These are phyloP conservation scores for Gambelia wislizenii DNA, from an alignment of 2,797 vertebrate species.

Conservation along the genomic window DNA sequence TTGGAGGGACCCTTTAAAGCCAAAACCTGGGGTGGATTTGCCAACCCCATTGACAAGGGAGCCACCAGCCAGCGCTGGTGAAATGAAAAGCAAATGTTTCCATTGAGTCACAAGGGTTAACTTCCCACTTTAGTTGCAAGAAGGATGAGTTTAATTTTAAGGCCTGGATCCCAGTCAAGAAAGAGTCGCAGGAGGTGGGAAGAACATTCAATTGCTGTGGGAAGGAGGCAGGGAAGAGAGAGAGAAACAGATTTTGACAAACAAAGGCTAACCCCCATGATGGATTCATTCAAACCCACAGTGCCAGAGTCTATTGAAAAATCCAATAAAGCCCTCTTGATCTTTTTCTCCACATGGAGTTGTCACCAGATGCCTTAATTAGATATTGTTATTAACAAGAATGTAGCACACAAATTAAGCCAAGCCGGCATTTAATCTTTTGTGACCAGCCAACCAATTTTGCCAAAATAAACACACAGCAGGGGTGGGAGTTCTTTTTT, in stretches of 20 bases:
- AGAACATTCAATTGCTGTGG: slow-evolving; percentile 14
- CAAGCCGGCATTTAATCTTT: slow-evolving; percentile 37
- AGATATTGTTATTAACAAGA: slow-evolving; percentile 64
- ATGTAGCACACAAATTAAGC: slow-evolving; percentile 54
- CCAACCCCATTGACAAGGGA: background rate
- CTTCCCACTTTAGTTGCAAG: slow-evolving; percentile 53
- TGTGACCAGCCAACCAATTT: slow-evolving; percentile 49
- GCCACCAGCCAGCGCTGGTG: background rate
- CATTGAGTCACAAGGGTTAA: slow-evolving; percentile 52
- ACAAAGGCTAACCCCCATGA: slow-evolving; percentile 18
- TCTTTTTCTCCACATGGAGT: slow-evolving; percentile 53
- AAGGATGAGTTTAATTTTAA: slow-evolving; percentile 62
- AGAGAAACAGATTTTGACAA: slow-evolving; percentile 47
- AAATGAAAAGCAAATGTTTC: slow-evolving; percentile 25
- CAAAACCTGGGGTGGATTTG: no score
- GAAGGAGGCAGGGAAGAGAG: background rate
- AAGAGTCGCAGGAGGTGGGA: background rate
- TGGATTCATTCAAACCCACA: slow-evolving; percentile 53
- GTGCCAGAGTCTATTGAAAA: slow-evolving; percentile 49
- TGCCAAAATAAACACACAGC: slow-evolving; percentile 31
- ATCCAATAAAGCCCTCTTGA: slow-evolving; percentile 52
- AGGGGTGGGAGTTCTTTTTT: slow-evolving; percentile 27
- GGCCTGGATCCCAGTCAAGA: slow-evolving; percentile 48
- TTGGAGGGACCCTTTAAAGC: no score
- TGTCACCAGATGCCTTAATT: slow-evolving; percentile 57